Conservation (phyloP, 2,888 invertebrate genomes). For the Scrobipalpa costella region DNA sequence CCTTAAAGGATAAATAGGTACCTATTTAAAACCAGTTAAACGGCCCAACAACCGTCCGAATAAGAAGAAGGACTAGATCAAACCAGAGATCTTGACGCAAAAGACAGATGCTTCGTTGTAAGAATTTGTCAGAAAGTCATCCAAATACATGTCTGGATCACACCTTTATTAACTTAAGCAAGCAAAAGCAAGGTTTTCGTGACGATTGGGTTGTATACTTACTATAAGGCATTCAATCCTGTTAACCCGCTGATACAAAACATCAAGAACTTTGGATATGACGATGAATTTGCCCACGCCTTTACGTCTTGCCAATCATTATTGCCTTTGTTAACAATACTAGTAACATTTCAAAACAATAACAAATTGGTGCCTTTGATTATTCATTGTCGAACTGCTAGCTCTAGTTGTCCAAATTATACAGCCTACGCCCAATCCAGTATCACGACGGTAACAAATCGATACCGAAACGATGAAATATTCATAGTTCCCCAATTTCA, state of each 20-base stretch:
- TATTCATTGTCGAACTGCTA: background rate
- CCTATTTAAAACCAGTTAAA: no score
- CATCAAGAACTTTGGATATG: background rate
- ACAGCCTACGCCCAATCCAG: background rate
- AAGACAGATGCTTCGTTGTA: no score
- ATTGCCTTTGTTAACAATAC: conserved; percentile 29
- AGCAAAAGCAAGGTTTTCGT: background rate
- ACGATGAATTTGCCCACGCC: conserved; percentile 14
- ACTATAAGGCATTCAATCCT: background rate
- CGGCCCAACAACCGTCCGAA: no score
- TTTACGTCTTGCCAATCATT: conserved; percentile 19
- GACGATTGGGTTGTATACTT: background rate
- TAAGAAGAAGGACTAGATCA: no score
- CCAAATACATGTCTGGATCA: background rate
- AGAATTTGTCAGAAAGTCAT: background rate
- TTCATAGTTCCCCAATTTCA: background rate
- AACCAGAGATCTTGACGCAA: no score
- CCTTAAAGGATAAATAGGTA: no score
- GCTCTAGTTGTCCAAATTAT: background rate
- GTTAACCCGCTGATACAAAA: conserved; percentile 9
- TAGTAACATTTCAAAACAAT: conserved; percentile 22
- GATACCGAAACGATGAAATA: conserved; percentile 6
- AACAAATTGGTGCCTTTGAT: conserved; percentile 19
- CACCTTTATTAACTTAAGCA: background rate
- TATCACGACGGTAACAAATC: background rate